These are phyloP conservation scores for Cheilosia urbana DNA, from an alignment of 2,888 invertebrate species.

Conservation along the genomic window DNA sequence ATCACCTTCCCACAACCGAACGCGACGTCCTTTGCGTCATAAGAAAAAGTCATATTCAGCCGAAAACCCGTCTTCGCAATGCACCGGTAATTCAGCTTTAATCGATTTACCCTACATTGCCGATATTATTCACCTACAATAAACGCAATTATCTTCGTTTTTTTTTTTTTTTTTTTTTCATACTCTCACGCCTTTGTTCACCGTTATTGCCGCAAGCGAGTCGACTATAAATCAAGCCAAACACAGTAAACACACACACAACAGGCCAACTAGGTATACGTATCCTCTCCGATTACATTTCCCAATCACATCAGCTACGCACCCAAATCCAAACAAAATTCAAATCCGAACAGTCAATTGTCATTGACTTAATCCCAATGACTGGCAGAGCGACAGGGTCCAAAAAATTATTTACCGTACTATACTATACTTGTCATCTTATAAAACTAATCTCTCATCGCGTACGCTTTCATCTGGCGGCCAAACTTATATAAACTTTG, in stretches of 20 bases:
- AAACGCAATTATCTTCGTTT: slow-evolving; percentile 53
- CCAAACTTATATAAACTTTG: slow-evolving; percentile 48
- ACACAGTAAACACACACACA: not conserved
- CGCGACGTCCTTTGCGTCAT: slow-evolving; percentile 9
- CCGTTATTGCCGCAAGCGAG: not conserved
- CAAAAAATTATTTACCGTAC: slow-evolving; percentile 1
- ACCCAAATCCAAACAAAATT: slow-evolving; percentile 29
- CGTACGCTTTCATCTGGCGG: slow-evolving; percentile 1
- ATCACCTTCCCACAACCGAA: slow-evolving; percentile 11
- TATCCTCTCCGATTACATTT: slow-evolving; percentile 45
- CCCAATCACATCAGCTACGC: slow-evolving; percentile 43
- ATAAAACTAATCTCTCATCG: slow-evolving; percentile 25
- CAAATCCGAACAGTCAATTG: slow-evolving; percentile 21
- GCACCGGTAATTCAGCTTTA: slow-evolving; percentile 54
- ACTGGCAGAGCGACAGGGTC: slow-evolving; percentile 1
- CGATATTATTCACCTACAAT: slow-evolving; percentile 44
- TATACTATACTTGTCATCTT: slow-evolving; percentile 1
- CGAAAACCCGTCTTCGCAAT: slow-evolving; percentile 21
- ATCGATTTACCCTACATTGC: slow-evolving; percentile 65
- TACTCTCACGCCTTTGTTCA: slow-evolving; percentile 45
- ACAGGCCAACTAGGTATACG: not conserved
- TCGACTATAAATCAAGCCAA: not conserved
- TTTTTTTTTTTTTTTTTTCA: slow-evolving; percentile 52
- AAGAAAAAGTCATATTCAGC: not conserved
- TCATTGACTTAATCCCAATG: slow-evolving; percentile 18